Conservation (phyloP, 2,888 invertebrate species). For the Stictocephala bisonia region DNA sequence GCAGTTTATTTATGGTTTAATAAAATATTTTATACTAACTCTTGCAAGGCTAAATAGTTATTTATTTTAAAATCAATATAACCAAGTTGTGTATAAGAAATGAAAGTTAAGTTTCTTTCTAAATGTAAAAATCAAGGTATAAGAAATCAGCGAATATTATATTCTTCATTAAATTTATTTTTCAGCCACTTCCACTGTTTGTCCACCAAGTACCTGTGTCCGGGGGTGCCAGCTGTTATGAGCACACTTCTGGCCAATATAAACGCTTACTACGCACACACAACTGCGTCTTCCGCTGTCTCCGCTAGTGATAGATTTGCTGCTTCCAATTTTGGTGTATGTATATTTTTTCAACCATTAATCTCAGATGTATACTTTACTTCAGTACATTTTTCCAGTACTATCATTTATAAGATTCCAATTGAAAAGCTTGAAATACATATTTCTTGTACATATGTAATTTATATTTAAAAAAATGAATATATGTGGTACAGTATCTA, state of each 20-base stretch:
- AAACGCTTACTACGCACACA: constrained; percentile 99
- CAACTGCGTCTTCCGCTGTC: constrained; percentile 96
- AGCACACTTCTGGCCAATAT: constrained; percentile 98
- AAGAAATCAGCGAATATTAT: too few species aligned
- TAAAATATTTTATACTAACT: too few species aligned
- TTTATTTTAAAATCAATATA: too few species aligned
- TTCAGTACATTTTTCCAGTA: background rate
- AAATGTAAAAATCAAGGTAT: too few species aligned
- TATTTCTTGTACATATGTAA: too few species aligned
- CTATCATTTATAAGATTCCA: background rate
- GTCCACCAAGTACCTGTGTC: constrained; percentile 98
- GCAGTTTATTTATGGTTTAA: too few species aligned
- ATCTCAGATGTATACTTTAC: background rate
- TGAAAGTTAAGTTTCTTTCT: too few species aligned
- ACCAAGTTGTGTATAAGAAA: too few species aligned
- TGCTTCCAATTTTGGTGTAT: constrained; percentile 99
- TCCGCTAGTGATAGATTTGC: constrained; percentile 99
- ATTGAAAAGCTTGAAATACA: background rate
- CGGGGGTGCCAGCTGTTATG: constrained; percentile 99
- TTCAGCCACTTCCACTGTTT: constrained; percentile 98
- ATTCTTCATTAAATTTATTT: constrained; percentile 59
- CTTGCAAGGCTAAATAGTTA: too few species aligned
- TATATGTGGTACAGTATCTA: too few species aligned
- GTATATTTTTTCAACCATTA: constrained; percentile 64
- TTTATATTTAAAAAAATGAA: too few species aligned